These are phyloP conservation scores for Lucinisca nassula DNA, from an alignment of 2,888 invertebrate species.

Conservation along the genomic window DNA sequence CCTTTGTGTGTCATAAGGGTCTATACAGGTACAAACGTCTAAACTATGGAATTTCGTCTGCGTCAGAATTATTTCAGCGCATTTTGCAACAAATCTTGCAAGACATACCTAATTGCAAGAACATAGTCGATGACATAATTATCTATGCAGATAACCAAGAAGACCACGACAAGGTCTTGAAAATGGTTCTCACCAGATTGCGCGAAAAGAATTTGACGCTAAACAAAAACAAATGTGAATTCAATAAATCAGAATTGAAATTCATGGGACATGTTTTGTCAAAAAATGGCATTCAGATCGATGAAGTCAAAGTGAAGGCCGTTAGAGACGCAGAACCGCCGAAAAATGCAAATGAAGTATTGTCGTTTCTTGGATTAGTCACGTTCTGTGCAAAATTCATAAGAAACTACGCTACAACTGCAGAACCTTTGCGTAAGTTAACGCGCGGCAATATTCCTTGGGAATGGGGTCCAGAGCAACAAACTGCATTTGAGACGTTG, in stretches of 20 bases:
- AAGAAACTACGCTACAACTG: constrained; percentile 18
- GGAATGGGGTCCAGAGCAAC: constrained; percentile 9
- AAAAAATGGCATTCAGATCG: neutral
- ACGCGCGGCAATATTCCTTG: constrained; percentile 12
- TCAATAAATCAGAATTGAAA: constrained; percentile 3
- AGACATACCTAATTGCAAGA: constrained; percentile 17
- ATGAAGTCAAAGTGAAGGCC: constrained; percentile 15
- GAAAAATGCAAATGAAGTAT: constrained; percentile 4
- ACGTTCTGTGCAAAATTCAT: constrained; percentile 23
- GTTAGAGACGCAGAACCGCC: constrained; percentile 5
- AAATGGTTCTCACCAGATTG: neutral
- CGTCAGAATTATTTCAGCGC: constrained; percentile 26
- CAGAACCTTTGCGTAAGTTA: constrained; percentile 20
- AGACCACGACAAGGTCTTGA: constrained; percentile 8
- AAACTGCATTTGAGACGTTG: neutral
- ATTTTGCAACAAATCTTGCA: constrained; percentile 22
- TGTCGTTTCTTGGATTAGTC: constrained; percentile 16
- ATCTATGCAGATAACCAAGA: constrained; percentile 14
- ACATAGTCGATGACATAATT: constrained; percentile 30
- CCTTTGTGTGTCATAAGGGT: constrained; percentile 28
- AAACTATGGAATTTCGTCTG: constrained; percentile 46
- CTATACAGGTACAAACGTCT: constrained; percentile 15
- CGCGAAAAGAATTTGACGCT: constrained; percentile 20
- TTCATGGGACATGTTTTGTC: constrained; percentile 30
- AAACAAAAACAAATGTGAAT: constrained; percentile 16